A percentile compares a stretch with the other conserved stretches of the same genome.
These are phyloP conservation scores for Syngnathus floridae DNA, from an alignment of 2,113 vertebrate genomes.

Conservation along the genomic window DNA sequence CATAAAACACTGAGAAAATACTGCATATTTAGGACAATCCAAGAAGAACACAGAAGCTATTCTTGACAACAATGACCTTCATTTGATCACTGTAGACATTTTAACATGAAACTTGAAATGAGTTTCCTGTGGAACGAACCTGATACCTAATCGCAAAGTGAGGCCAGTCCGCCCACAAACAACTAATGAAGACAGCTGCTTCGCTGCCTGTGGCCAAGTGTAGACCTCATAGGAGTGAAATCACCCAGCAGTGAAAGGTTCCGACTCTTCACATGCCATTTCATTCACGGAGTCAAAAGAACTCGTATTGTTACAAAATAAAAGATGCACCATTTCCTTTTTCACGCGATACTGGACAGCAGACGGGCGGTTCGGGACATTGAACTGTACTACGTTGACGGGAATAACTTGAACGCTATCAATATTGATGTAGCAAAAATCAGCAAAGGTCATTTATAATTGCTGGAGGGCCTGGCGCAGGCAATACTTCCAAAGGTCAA, in stretches of 20 bases:
- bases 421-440: conserved; percentile 3
- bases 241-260: conserved; percentile 48
- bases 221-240: conserved; percentile 43
- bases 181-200: conserved; percentile 35
- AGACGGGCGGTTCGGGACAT: too few species aligned
- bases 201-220: conserved; percentile 30
- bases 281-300: conserved; percentile 47
- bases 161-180: conserved; percentile 7
- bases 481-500: conserved; percentile 18
- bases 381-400: background rate
- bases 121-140: background rate
- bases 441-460: conserved; percentile 1
- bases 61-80: background rate
- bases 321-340: conserved; percentile 40
- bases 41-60: too few species aligned
- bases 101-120: background rate
- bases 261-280: conserved; percentile 42
- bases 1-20: background rate
- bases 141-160: conserved; percentile 7
- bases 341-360: conserved; percentile 19
- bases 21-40: background rate
- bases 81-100: background rate
- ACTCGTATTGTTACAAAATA: conserved; percentile 51
- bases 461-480: background rate
- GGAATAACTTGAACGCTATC: background rate